These are phyloP conservation scores for Lagopus leucura DNA, from an alignment of 2,113 vertebrate species.

Conservation along the genomic window DNA sequence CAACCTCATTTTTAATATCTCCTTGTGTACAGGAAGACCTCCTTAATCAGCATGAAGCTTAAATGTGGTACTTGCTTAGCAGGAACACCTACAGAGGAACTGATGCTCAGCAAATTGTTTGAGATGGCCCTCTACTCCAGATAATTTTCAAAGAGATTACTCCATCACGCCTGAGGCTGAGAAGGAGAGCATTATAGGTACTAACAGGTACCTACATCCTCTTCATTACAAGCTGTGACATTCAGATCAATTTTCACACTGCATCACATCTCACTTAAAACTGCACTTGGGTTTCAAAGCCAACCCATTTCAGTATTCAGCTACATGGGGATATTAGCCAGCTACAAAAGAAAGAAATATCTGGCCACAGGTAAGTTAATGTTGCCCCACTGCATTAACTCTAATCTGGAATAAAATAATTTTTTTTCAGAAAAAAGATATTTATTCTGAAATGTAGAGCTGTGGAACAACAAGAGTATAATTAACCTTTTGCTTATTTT, in stretches of 20 bases:
- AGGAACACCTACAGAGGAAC: constrained; percentile 46
- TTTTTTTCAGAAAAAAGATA: background rate
- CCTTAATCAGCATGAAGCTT: constrained; percentile 49
- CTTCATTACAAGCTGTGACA: constrained; percentile 32
- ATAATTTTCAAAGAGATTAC: constrained; percentile 50
- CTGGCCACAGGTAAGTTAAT: background rate
- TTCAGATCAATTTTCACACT: constrained; percentile 57
- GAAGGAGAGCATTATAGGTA: constrained; percentile 23
- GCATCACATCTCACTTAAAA: constrained; percentile 1
- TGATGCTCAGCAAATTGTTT: constrained; percentile 50
- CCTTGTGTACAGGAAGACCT: constrained; percentile 32
- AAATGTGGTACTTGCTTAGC: constrained; percentile 57
- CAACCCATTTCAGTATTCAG: background rate
- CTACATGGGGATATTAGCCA: background rate
- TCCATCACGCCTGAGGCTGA: constrained; percentile 16
- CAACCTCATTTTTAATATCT: constrained; percentile 36
- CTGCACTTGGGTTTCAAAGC: constrained; percentile 33
- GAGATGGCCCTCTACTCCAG: constrained; percentile 28
- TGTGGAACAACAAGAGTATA: background rate
- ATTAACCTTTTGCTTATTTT: background rate
- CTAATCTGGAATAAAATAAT: background rate
- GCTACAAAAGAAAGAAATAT: background rate
- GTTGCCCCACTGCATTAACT: background rate
- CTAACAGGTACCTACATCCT: constrained; percentile 5
- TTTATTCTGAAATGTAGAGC: background rate